Evolutionary conservation across 2,797 vertebrate species (phyloP).

Genomic region (Tinamus major): DNA sequence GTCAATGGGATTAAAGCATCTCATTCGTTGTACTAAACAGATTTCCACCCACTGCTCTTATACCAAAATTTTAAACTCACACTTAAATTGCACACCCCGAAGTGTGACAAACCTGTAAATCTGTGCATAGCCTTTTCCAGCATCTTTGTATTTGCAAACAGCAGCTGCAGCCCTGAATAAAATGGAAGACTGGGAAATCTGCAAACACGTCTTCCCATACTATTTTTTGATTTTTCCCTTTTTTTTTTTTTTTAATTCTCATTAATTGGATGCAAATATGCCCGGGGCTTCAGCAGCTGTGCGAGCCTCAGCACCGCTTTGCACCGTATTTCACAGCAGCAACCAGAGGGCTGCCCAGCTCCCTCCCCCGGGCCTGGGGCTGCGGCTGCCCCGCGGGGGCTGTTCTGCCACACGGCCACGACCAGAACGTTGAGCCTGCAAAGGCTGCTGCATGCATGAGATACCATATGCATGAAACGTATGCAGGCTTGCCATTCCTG

Average conservation of each 20-base stretch:
- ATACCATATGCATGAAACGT: background rate
- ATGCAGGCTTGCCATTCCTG: background rate
- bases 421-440: background rate
- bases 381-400: background rate
- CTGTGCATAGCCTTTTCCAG: background rate
- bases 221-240: background rate
- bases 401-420: background rate
- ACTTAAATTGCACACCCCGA: background rate
- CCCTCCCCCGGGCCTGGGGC: background rate
- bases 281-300: background rate
- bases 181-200: background rate
- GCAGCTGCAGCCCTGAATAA: background rate
- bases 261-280: background rate
- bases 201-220: background rate
- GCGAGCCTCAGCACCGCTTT: background rate
- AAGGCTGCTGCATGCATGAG: background rate
- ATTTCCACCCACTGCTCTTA: background rate
- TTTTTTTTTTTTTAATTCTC: background rate
- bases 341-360: background rate
- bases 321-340: background rate
- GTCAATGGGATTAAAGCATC: slow-evolving; percentile 32
- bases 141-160: background rate
- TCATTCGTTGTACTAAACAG: slow-evolving; percentile 14
- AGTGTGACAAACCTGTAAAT: background rate
- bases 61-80: background rate